Percentiles rank a stretch among this genome's conserved stretches.
Evolutionary conservation across 2,113 vertebrate species (phyloP).

Genomic region (Tringa solitaria): DNA sequence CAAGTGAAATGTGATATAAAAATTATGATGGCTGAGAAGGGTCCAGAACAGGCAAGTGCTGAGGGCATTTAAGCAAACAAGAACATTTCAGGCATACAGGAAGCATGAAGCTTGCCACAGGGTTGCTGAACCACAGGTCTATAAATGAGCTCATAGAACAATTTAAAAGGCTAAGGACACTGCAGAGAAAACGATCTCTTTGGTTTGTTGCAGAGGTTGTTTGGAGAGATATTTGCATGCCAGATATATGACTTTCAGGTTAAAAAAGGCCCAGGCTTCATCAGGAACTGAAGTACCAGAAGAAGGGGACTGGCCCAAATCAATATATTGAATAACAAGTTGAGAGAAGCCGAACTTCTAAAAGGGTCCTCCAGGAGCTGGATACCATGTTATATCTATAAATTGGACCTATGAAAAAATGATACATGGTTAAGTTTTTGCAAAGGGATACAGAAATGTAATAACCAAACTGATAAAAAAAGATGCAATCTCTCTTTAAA

Average conservation of each 20-base stretch:
- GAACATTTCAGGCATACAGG: neutral
- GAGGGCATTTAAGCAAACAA: neutral
- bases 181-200: neutral
- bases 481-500: neutral
- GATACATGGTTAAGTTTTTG: neutral
- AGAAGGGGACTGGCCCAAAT: neutral
- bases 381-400: neutral
- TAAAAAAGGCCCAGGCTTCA: neutral
- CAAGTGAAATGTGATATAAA: neutral
- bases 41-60: neutral
- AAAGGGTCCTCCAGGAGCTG: neutral
- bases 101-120: neutral
- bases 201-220: neutral
- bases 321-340: neutral
- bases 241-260: neutral
- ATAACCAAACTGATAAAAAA: neutral
- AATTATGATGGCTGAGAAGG: neutral
- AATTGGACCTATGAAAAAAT: neutral
- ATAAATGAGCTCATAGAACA: neutral
- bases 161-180: neutral
- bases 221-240: neutral
- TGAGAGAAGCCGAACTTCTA: neutral
- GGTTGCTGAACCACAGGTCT: neutral
- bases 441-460: neutral
- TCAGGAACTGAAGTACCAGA: neutral